Evolutionary conservation across 2,888 invertebrate genomes (phyloP), one percentile per base, ranked within the genome.

Genomic region (Callimorpha dominula): DNA sequence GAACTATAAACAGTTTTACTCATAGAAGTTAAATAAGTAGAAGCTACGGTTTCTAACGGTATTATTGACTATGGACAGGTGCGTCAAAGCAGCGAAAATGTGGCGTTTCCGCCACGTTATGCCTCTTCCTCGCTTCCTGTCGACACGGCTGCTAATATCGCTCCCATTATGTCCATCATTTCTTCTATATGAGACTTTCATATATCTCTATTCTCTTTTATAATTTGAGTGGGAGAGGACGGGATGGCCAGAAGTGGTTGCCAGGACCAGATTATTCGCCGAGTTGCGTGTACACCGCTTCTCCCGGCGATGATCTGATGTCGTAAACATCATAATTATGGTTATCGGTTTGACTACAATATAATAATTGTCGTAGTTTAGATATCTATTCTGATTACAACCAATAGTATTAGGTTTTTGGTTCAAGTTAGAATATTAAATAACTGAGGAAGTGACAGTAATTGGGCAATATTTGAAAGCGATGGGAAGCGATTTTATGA

Each of bases 141-240:
- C 78, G 71, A 72, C 78, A 75, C 65, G 92, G 85, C 90, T 91
- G 90, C 86, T 90, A 92, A 91, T 91, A 83, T 81, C 84, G 87
- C 85, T 86, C 89, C 88, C 86, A 87, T 90, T 92, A 88, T 86
- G 88, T 87, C 88, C 82, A 82, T 87, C 86, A 84, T 78, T 57
- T 84, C 76, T 75, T 74, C 78, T 74, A 78, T 76, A 81, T 68
- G 68, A 78, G 77, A 72, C 71, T 76, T 76, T 2, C 2, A 31
- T 31, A 31, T 31, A 31, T 31, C 2, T 31, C 31, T 68, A n/a
- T 8, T 52, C n/a, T 20, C 54, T n/a, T 9, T 1, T 54, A 4
- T 54, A 54, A n/a, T 9, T 54, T 8, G 9, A n/a, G 54, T n/a
- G 9, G n/a, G 11, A 54, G 15, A 31, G 31, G 31, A 5, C 52